Base-by-base conservation (phyloP, 2,113 vertebrate species). In the Phyllopteryx taeniolatus region DNA sequence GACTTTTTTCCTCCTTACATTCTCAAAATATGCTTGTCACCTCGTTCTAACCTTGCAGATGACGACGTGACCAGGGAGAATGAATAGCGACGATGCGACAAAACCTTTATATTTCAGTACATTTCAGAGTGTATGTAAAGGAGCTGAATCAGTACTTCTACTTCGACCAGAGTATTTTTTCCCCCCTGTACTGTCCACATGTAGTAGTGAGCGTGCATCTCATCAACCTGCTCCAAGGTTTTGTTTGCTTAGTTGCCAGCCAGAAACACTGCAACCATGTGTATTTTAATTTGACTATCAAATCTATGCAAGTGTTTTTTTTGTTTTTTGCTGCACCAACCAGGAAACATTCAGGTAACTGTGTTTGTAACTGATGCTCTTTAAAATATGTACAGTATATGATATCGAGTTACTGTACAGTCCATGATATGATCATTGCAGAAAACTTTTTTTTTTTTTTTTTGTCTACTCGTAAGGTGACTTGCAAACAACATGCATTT, bases 241-340 rank as follows among this genome's bases (percentile, higher is more conserved):
- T 31, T 66, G 12, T 78, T 63, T 82, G 27, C 67, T 13, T 35
- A 4, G 81, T 83, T 75, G 59, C 76, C 68, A 56, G 8, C 19
- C 39, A 57, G 66, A 70, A 68, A 78, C 75, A 83, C 62, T 27
- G 65, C 19, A 13, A 69, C 33, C 3, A 19, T 75, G 74, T 83
- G 74, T 84, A 4, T 81, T 78, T 76, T 77, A 81, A 70, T 91
- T 91, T 91, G 88, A 89, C 87, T 90, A 66, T 72, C 88, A 91
- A 91, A 91, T 90, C 59, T 84, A 88, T 87, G 85, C 84, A 85
- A 87, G 79, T 82, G 72, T 81, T 86, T 86, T 56, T 79, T 44
- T 64, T 82, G 74, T 81, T 86, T 86, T 56, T 79, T 44, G 67
- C 42, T 62, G 73, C 27, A 79, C 20, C 20, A 60, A 27, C 49